These are phyloP conservation scores for Caenorhabditis zanzibari DNA, from an alignment of 2,888 invertebrate species.

Conservation along the genomic window DNA sequence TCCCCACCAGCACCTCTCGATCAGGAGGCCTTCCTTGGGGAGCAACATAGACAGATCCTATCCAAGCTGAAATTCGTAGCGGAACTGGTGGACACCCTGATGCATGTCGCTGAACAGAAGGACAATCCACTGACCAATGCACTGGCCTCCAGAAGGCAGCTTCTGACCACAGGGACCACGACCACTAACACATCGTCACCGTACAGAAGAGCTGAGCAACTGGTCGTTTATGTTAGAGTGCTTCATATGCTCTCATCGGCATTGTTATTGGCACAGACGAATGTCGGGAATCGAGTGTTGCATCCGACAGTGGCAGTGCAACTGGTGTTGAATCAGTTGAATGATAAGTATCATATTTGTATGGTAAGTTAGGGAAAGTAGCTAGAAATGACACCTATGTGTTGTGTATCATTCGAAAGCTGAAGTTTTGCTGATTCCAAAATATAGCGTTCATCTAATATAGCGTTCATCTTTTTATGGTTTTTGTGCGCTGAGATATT, in stretches of 20 bases:
- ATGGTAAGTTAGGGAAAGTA: constrained; percentile 87
- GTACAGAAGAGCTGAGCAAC: constrained; percentile 88
- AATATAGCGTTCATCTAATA: too few species aligned
- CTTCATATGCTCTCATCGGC: constrained; percentile 97
- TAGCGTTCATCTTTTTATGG: too few species aligned
- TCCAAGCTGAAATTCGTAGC: constrained; percentile 97
- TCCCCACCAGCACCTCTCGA: constrained; percentile 87
- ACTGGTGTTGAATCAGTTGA: constrained; percentile 91
- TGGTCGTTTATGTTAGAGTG: constrained; percentile 92
- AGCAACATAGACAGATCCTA: constrained; percentile 85
- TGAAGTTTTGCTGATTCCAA: too few species aligned
- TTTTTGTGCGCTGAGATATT: too few species aligned
- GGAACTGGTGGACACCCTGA: constrained; percentile 94
- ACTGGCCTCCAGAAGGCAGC: constrained; percentile 47
- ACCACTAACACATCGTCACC: constrained; percentile 76
- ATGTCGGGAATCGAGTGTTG: constrained; percentile 86
- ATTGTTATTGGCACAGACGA: constrained; percentile 86
- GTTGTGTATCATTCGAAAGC: too few species aligned
- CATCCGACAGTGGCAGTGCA: constrained; percentile 92
- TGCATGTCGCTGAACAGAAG: constrained; percentile 87
- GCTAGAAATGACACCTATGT: too few species aligned
- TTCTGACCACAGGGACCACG: constrained; percentile 22
- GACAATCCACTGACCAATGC: constrained; percentile 84
- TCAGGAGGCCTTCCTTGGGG: constrained; percentile 95
- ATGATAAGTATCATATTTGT: constrained; percentile 93